Conservation (phyloP, 2,113 vertebrate genomes). For the Cryptotis parvus region DNA sequence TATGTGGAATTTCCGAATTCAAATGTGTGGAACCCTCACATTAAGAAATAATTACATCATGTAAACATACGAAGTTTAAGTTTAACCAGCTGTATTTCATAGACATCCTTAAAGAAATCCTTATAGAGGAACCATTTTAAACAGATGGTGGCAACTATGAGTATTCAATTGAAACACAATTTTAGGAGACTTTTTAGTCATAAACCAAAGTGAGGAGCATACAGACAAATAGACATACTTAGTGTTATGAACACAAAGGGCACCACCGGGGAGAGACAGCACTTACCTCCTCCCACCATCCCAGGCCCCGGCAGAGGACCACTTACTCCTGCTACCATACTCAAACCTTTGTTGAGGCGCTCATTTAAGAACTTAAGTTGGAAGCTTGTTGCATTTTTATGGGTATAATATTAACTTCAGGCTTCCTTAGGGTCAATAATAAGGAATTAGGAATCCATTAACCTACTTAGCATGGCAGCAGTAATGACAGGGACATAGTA, state of each 20-base stretch:
- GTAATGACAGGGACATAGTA: neutral
- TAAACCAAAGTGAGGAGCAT: neutral
- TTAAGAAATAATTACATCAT: neutral
- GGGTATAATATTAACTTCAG: slow-evolving; percentile 25
- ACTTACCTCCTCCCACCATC: slow-evolving; percentile 51
- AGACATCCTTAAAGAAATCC: neutral
- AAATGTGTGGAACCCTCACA: neutral
- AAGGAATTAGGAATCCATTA: neutral
- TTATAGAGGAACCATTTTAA: neutral
- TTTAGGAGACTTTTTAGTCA: neutral
- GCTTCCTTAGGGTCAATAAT: slow-evolving; percentile 1
- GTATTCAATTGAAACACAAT: neutral
- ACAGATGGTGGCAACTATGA: neutral
- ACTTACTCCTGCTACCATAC: slow-evolving; percentile 19
- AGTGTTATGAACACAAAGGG: neutral
- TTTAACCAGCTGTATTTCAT: neutral
- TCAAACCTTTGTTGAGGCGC: neutral
- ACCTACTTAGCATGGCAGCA: neutral
- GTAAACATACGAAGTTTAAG: neutral
- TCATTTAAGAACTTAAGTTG: neutral
- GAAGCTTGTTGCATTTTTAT: neutral
- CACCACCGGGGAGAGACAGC: too few relatives aligned
- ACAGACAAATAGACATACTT: neutral
- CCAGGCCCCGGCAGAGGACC: neutral
- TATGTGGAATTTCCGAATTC: neutral